Conservation (phyloP, 2,888 invertebrate species). For the Agrochola lota region DNA sequence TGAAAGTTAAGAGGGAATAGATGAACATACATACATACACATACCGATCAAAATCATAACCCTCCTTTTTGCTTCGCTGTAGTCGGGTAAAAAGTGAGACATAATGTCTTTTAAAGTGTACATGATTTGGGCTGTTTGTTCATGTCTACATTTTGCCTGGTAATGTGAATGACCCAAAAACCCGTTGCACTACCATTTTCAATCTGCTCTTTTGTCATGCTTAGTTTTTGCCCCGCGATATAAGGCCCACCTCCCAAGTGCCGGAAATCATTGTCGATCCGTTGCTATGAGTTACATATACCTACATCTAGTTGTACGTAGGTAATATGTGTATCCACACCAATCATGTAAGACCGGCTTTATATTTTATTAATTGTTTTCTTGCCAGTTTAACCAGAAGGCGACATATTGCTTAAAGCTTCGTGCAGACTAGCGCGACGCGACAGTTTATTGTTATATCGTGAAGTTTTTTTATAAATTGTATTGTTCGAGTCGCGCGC, state of each 20-base stretch:
- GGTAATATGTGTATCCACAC: not conserved
- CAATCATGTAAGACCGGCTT: not conserved
- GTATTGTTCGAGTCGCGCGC: too few relatives aligned
- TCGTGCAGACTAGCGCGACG: too few relatives aligned
- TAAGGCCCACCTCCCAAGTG: not conserved
- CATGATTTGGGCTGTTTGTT: not conserved
- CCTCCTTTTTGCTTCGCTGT: too few relatives aligned
- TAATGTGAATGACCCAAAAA: not conserved
- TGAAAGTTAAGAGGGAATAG: too few relatives aligned
- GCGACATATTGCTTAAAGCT: not conserved
- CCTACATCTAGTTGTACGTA: not conserved
- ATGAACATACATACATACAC: too few relatives aligned
- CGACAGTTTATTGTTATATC: too few relatives aligned
- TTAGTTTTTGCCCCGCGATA: not conserved
- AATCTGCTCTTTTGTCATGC: not conserved
- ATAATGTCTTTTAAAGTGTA: not conserved
- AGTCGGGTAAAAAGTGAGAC: too few relatives aligned
- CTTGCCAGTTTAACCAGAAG: slow-evolving; percentile 11
- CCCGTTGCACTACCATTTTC: not conserved
- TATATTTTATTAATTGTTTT: slow-evolving; percentile 10
- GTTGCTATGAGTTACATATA: not conserved
- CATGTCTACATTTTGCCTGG: not conserved
- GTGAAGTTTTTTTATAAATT: too few relatives aligned
- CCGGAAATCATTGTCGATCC: slow-evolving; percentile 3
- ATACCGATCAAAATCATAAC: too few relatives aligned